Evolutionary conservation across 1,140 invertebrate genomes (phyloP).

Genomic region (Diuraphis noxia): DNA sequence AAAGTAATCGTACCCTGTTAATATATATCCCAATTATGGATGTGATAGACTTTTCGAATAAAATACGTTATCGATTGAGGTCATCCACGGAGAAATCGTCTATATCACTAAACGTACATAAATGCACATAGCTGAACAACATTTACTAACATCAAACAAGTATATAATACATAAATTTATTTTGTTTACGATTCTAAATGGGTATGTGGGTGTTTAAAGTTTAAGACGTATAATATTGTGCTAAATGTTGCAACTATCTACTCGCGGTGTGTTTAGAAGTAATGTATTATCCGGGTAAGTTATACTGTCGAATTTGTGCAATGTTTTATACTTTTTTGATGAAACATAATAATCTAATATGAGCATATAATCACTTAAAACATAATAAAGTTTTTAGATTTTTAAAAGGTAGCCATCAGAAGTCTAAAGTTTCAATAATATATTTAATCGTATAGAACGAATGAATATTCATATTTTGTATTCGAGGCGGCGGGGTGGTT

Average conservation of each 20-base stretch:
- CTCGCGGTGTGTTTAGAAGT: neutral
- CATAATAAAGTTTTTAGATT: neutral
- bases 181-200: neutral
- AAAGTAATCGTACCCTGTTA: neutral
- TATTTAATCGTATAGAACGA: neutral
- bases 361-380: neutral
- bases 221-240: neutral
- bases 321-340: neutral
- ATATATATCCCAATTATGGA: neutral
- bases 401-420: neutral
- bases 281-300: neutral
- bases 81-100: neutral
- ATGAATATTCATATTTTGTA: neutral
- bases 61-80: neutral
- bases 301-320: neutral
- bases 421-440: neutral
- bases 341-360: neutral
- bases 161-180: neutral
- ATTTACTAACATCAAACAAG: neutral
- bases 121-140: neutral
- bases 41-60: constrained; percentile 5
- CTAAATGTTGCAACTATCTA: neutral
- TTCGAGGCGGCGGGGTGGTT: no score
- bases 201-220: neutral
- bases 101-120: neutral